Conservation (phyloP, 1,140 invertebrate genomes). For the Neoseiulus cucumeris region DNA sequence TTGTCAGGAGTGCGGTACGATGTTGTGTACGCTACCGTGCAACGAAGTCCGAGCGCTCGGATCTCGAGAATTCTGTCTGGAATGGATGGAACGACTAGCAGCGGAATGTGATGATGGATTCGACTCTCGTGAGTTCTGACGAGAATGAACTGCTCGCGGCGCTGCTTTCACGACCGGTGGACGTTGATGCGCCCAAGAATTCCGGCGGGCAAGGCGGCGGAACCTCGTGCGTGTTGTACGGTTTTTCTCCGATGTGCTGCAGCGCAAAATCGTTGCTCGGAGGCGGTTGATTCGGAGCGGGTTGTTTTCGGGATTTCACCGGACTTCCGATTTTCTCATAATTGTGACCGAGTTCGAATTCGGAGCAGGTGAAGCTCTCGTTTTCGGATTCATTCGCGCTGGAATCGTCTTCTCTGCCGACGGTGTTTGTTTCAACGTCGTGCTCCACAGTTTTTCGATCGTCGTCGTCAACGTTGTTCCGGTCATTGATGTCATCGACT, state of each 20-base stretch:
- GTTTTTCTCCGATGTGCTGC: background rate
- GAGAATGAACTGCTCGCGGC: background rate
- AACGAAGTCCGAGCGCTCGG: background rate
- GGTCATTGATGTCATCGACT: conserved; percentile 40
- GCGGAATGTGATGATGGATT: background rate
- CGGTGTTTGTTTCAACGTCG: conserved; percentile 29
- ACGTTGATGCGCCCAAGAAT: background rate
- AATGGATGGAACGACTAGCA: background rate
- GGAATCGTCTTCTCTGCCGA: conserved; percentile 33
- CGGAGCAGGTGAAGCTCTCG: conserved; percentile 91
- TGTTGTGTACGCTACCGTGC: background rate
- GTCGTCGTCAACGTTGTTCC: conserved; percentile 21
- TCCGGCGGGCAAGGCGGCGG: background rate
- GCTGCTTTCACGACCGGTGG: background rate
- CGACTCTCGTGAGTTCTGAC: background rate
- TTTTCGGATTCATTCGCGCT: conserved; percentile 75
- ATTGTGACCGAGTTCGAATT: conserved; percentile 86
- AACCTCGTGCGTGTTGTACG: background rate
- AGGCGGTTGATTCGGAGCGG: background rate
- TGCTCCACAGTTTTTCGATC: conserved; percentile 22
- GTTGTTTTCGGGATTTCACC: background rate
- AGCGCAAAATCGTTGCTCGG: background rate
- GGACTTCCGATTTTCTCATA: conserved; percentile 34
- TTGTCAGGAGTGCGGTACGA: background rate
- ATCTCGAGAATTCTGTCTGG: background rate